A percentile compares a stretch with the other conserved stretches of the same genome.
phyloP scores from a whole-genome alignment of 2,888 invertebrate genomes.

The Phyllotreta striolata region DNA sequence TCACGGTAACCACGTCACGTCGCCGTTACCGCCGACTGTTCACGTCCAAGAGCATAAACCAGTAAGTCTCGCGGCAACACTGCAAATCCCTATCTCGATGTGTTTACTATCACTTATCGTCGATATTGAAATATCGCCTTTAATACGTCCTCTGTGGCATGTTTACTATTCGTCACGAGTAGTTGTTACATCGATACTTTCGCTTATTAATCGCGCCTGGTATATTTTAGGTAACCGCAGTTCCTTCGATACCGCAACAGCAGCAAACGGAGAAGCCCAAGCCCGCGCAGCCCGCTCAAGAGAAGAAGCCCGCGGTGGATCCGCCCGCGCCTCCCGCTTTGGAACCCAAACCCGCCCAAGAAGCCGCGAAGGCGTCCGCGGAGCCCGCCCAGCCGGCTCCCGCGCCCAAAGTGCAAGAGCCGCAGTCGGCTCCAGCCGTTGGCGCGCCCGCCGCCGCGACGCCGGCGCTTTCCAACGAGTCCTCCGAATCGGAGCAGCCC shows the following conservation, averaged over 20 bases:
- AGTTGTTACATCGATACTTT: not conserved
- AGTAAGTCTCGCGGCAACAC: constrained; percentile 7
- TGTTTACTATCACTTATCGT: too few relatives aligned
- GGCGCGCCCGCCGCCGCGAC: constrained; percentile 47
- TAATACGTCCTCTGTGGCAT: too few relatives aligned
- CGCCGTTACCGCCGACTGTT: constrained; percentile 33
- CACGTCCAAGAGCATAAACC: constrained; percentile 34
- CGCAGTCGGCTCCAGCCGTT: constrained; percentile 50
- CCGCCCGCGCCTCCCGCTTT: constrained; percentile 48
- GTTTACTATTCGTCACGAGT: too few relatives aligned
- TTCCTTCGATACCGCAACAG: not conserved
- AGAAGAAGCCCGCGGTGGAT: constrained; percentile 31
- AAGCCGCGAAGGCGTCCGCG: not conserved
- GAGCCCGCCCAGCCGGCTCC: not conserved
- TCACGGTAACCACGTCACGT: constrained; percentile 50
- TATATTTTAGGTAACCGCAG: constrained; percentile 22
- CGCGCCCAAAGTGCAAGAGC: constrained; percentile 14
- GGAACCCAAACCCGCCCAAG: constrained; percentile 32
- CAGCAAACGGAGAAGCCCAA: constrained; percentile 14
- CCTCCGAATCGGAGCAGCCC: constrained; percentile 22
- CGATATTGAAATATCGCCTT: too few relatives aligned
- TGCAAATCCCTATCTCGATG: too few relatives aligned
- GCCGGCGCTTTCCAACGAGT: constrained; percentile 39
- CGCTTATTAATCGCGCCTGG: constrained; percentile 3
- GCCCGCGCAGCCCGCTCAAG: constrained; percentile 49